Base-by-base conservation (phyloP, 2,113 vertebrate genomes). In the Synodontis membranacea region DNA sequence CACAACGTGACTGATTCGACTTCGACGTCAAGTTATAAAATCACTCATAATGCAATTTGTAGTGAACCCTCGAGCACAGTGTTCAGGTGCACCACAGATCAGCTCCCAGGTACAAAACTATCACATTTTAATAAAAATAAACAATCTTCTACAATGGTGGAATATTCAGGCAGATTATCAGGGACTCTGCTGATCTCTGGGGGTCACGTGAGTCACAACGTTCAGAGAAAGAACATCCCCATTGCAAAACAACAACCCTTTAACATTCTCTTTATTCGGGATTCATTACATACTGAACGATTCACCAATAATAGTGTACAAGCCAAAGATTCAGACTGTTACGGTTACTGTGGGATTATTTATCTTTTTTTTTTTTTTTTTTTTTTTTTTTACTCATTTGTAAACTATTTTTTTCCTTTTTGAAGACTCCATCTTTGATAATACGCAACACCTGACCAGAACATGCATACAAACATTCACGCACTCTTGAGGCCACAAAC, bases 191-290 rank as follows among this genome's bases (percentile, higher is more conserved):
- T 60, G 56, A 60, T 60, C 56, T 60, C 56, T 28, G 21, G 1
- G 56, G 56, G 7, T 8, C 6, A 60, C 23, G 25, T 60, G 6
- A n/a, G 9, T 14, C 56, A 66, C 23, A 68, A 31, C 42, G 25
- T 54, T 83, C 92, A 93, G 88, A 89, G 80, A 91, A 21, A 84
- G 78, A 82, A 72, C 78, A 82, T 54, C 68, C 34, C 58, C 42
- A 66, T 11, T 74, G 78, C 75, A 75, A 48, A 81, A 54, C n/a
- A n/a, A n/a, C n/a, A n/a, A n/a, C 81, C 89, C 62, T 88, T 86
- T 76, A 76, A 90, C 74, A 86, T 79, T 88, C 54, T 68, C 48
- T 89, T 89, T 89, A 89, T 89, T 89, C 50, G 82, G 79, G 83
- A 83, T 83, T 64, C 80, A 82, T 83, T 87, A 87, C 86, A 89